Evolutionary conservation across 2,888 invertebrate genomes (phyloP).

Genomic region (Subacronicta megacephala): DNA sequence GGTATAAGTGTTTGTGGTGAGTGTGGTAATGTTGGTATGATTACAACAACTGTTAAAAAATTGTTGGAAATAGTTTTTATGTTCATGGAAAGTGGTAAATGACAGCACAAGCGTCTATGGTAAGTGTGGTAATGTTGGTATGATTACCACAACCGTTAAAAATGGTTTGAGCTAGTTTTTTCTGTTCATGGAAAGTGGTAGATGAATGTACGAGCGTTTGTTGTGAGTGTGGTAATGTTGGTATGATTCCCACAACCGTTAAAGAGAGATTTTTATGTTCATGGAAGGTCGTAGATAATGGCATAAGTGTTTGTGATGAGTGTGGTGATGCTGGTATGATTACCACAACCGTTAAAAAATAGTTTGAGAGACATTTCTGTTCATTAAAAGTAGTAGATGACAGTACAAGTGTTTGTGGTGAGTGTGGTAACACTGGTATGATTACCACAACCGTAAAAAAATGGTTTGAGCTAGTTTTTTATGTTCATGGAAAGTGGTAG

Average conservation of each 20-base stretch:
- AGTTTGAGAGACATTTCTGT: neutral
- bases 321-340: neutral
- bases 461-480: too few species aligned
- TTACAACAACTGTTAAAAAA: constrained; percentile 1
- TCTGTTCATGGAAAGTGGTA: neutral
- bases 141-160: neutral
- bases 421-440: constrained; percentile 79
- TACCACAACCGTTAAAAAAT: neutral
- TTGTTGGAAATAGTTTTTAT: neutral
- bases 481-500: too few species aligned
- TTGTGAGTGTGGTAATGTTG: neutral
- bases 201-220: neutral
- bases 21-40: neutral
- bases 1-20: neutral
- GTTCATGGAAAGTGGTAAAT: too few species aligned
- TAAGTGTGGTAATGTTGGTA: constrained; percentile 82
- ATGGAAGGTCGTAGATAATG: neutral
- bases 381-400: too few species aligned
- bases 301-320: neutral
- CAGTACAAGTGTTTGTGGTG: too few species aligned
- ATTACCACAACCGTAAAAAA: too few species aligned
- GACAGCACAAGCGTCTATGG: too few species aligned
- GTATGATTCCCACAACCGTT: neutral
- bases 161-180: too few species aligned
- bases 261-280: neutral